A percentile compares a stretch with the other conserved stretches of the same genome.
These are phyloP conservation scores for Fringilla coelebs DNA, from an alignment of 2,797 vertebrate species.

Conservation along the genomic window DNA sequence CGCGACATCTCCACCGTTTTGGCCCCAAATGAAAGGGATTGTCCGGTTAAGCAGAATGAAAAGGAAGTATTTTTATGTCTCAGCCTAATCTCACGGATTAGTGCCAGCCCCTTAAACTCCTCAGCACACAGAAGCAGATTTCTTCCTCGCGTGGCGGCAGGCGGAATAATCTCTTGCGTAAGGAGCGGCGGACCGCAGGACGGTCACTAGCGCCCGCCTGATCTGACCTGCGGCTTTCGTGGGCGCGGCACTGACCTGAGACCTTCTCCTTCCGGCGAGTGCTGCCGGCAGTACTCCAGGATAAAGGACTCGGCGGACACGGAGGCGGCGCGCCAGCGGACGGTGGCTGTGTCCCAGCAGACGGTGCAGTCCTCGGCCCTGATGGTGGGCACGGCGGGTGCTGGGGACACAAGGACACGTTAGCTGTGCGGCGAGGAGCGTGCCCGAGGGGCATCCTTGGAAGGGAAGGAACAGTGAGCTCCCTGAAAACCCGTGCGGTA, in stretches of 20 bases:
- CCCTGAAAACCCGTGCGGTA: not conserved
- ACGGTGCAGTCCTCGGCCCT: conserved; percentile 84
- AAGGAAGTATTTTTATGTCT: not conserved
- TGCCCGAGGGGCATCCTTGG: rapidly evolving
- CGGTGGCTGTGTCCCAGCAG: conserved; percentile 85
- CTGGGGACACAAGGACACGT: conserved; percentile 67
- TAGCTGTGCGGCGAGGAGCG: not conserved
- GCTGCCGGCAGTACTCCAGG: conserved; percentile 92
- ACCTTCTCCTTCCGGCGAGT: conserved; percentile 89
- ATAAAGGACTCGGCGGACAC: conserved; percentile 81
- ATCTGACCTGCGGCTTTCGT: rapidly evolving
- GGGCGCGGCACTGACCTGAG: conserved; percentile 82
- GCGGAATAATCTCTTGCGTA: not conserved
- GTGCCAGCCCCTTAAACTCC: not conserved
- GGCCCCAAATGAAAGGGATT: not conserved
- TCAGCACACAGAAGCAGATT: not conserved
- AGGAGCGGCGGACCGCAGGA: not conserved
- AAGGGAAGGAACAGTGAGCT: not conserved
- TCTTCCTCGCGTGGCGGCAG: not conserved
- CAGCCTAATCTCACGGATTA: not conserved
- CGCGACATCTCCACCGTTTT: not conserved
- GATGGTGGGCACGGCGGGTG: conserved; percentile 86
- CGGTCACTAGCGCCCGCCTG: not conserved
- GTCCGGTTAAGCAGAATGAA: not conserved
- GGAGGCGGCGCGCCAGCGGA: conserved; percentile 80